phyloP scores from a whole-genome alignment of 1,140 invertebrate genomes.

The Drosophila carrolli region DNA sequence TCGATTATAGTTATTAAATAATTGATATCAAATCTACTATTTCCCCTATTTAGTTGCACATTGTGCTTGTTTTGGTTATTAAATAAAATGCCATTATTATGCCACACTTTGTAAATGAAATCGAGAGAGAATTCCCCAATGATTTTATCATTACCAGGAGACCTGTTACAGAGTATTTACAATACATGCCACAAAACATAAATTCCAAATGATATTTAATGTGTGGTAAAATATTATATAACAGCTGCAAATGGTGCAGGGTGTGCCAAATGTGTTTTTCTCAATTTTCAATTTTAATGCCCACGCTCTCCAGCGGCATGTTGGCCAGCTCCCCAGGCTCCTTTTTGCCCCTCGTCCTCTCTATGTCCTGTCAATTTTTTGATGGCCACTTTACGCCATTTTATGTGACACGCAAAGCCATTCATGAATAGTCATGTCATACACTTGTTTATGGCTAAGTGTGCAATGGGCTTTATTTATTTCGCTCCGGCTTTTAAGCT shows the following conservation, averaged over 20 bases:
- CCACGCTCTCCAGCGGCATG: slow-evolving; percentile 20
- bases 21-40: slow-evolving; percentile 10
- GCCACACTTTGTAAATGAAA: slow-evolving; percentile 16
- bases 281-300: slow-evolving; percentile 71
- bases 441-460: slow-evolving; percentile 56
- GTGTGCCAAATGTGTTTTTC: slow-evolving; percentile 72
- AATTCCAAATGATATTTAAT: slow-evolving; percentile 72
- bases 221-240: slow-evolving; percentile 58
- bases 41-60: not conserved
- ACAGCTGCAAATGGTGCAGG: slow-evolving; percentile 32
- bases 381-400: slow-evolving; percentile 69
- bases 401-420: slow-evolving; percentile 61
- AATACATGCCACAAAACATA: slow-evolving; percentile 30
- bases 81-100: not conserved
- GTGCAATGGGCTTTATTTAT: slow-evolving; percentile 41
- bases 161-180: slow-evolving; percentile 24
- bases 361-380: slow-evolving; percentile 70
- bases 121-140: slow-evolving; percentile 1
- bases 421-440: slow-evolving; percentile 57
- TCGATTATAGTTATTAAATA: slow-evolving; percentile 3
- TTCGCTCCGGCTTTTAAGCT: slow-evolving; percentile 5
- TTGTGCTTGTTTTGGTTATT: slow-evolving; percentile 9
- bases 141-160: not conserved
- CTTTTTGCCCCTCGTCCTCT: not conserved
- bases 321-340: not conserved